phyloP scores from a whole-genome alignment of 2,888 invertebrate species.

The Ptilodon capucinus region DNA sequence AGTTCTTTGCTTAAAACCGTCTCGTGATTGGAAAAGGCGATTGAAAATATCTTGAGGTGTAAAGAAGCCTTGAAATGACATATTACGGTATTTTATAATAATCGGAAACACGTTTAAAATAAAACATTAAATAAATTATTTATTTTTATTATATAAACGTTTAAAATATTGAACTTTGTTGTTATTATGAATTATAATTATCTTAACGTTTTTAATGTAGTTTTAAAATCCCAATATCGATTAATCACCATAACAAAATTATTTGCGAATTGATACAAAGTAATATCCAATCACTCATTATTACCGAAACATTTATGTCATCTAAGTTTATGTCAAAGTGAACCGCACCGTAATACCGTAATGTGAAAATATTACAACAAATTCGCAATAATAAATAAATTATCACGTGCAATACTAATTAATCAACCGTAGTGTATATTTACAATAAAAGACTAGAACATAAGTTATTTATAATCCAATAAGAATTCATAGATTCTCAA shows the following conservation, averaged over 20 bases:
- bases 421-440: conserved; percentile 6
- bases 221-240: too few species aligned
- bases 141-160: not conserved
- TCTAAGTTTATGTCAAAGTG: conserved; percentile 26
- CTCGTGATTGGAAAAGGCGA: too few species aligned
- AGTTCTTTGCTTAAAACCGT: too few species aligned
- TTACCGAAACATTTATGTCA: conserved; percentile 23
- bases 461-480: conserved; percentile 10
- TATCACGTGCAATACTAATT: conserved; percentile 34
- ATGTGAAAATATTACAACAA: conserved; percentile 26
- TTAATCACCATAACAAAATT: too few species aligned
- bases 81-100: too few species aligned
- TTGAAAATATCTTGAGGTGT: not conserved
- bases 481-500: conserved; percentile 2
- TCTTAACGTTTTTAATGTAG: too few species aligned
- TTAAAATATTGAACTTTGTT: too few species aligned
- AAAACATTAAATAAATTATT: too few species aligned
- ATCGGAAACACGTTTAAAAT: not conserved
- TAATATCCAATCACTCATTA: conserved; percentile 20
- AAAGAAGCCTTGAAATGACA: not conserved
- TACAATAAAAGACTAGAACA: not conserved
- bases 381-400: conserved; percentile 38
- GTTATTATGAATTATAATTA: too few species aligned
- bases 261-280: not conserved
- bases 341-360: conserved; percentile 16